A percentile compares a stretch with the other conserved stretches of the same genome.
Evolutionary conservation across 2,888 invertebrate species (phyloP).

Genomic region (Chironomus riparius): DNA sequence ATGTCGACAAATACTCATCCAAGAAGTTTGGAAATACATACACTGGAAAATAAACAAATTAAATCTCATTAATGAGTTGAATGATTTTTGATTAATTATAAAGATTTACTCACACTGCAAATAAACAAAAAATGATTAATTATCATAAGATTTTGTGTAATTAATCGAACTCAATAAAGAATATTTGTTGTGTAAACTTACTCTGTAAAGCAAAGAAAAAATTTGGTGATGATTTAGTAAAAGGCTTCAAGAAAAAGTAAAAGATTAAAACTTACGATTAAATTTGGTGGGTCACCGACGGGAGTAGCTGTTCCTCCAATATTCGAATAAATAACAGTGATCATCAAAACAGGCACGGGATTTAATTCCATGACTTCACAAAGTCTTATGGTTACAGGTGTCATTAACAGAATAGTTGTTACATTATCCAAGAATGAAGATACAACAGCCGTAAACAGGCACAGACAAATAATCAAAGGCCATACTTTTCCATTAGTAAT

Average conservation of each 20-base stretch:
- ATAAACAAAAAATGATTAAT: too few relatives aligned
- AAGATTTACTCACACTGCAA: too few relatives aligned
- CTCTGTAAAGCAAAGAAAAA: too few relatives aligned
- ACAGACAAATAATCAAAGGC: constrained; percentile 55
- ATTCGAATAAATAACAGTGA: constrained; percentile 72
- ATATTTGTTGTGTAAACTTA: too few relatives aligned
- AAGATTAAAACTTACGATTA: background rate
- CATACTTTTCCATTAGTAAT: constrained; percentile 53
- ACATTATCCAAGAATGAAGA: constrained; percentile 62
- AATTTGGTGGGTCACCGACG: constrained; percentile 68
- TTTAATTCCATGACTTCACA: constrained; percentile 76
- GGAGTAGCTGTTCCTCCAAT: constrained; percentile 78
- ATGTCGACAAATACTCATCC: background rate
- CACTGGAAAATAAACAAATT: too few relatives aligned
- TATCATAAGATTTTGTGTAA: too few relatives aligned
- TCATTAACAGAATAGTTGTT: constrained; percentile 58
- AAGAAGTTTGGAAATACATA: too few relatives aligned
- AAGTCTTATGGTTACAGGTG: constrained; percentile 61
- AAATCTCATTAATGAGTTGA: too few relatives aligned
- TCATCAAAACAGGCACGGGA: constrained; percentile 69
- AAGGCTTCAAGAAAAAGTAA: too few relatives aligned
- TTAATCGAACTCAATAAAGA: too few relatives aligned
- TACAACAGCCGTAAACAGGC: constrained; percentile 51
- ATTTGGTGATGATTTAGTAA: too few relatives aligned
- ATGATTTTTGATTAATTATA: too few relatives aligned